Evolutionary conservation across 2,797 vertebrate species (phyloP).

Genomic region (Pogoniulus pusillus): DNA sequence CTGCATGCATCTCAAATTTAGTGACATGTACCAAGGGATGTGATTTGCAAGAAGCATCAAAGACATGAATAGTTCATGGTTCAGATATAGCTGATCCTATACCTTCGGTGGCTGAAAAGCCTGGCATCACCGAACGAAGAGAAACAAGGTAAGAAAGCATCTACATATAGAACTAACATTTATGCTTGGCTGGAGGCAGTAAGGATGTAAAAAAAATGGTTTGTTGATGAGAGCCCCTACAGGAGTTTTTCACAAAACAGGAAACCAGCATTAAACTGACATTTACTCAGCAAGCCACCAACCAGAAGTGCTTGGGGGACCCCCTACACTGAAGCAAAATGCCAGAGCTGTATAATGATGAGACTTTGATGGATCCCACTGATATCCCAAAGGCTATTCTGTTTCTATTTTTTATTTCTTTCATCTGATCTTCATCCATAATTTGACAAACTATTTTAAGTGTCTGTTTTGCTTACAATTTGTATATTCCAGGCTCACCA

Average conservation of each 20-base stretch:
- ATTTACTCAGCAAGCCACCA: constrained; percentile 71
- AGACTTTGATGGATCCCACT: constrained; percentile 60
- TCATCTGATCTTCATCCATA: constrained; percentile 52
- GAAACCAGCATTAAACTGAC: constrained; percentile 71
- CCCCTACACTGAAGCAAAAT: constrained; percentile 54
- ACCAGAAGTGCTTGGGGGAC: constrained; percentile 51
- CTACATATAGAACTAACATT: constrained; percentile 67
- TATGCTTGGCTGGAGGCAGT: constrained; percentile 42
- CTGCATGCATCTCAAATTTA: neutral
- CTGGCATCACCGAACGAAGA: neutral
- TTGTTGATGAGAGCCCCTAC: constrained; percentile 49
- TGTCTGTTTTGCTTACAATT: constrained; percentile 40
- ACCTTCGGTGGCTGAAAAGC: neutral
- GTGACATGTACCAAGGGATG: neutral
- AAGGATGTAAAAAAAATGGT: constrained; percentile 22
- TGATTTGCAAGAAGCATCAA: neutral
- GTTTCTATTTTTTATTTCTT: constrained; percentile 62
- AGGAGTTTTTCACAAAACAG: constrained; percentile 53
- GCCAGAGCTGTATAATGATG: constrained; percentile 61
- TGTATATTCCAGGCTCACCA: neutral
- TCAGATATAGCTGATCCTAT: constrained; percentile 43
- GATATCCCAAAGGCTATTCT: constrained; percentile 48
- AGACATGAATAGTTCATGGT: neutral
- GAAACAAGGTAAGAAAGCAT: constrained; percentile 68
- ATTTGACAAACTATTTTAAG: constrained; percentile 51